Base-by-base conservation (phyloP, 2,888 invertebrate genomes). In the Junonia oenone region DNA sequence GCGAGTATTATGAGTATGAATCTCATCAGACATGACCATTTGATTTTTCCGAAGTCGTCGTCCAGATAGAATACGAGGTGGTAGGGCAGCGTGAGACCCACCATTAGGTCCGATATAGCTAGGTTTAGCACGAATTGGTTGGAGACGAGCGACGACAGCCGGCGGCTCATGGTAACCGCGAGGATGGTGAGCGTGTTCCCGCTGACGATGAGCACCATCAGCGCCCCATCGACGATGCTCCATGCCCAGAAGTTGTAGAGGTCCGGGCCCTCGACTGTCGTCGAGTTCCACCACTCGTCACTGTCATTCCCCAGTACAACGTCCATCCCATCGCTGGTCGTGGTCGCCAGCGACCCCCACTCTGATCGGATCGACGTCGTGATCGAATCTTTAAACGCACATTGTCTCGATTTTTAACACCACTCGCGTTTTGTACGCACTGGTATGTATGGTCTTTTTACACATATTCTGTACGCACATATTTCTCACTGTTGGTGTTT, bases 71-170 rank as follows among this genome's bases (percentile, higher is more conserved):
- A 96, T 45, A 93, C 92, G 70, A 95, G 91, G 75, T 96, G 95
- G 80, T 95, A 96, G 14, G 95, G 95, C 67, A 96, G 81, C 29
- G 94, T 93, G 33, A 95, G 81, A 3, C 95, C 96, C 53, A 96
- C 95, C 80, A 95, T 90, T 46, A 95, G 90, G 82, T 96, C 96
- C 19, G 95, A 95, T 62, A 95, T 89, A 22, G 96, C 96, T 68
- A 96, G 83, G 77, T 95, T 95, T 59, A 95, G 91, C 62, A 96
- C 93, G 81, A 96, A 95, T 68, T 94, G 92, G 83, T 95, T 96
- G 56, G 96, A 95, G 51, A 94, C 92, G 47, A 94, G 91, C 35
- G 92, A 92, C 6, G 94, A 93, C 17, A 95, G 88, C 58, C 93
- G 92, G 47, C 94, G 91, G 78, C 94, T 94, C 63, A 93, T 88